Conservation (phyloP, 2,797 vertebrate genomes). For the Falco cherrug region DNA sequence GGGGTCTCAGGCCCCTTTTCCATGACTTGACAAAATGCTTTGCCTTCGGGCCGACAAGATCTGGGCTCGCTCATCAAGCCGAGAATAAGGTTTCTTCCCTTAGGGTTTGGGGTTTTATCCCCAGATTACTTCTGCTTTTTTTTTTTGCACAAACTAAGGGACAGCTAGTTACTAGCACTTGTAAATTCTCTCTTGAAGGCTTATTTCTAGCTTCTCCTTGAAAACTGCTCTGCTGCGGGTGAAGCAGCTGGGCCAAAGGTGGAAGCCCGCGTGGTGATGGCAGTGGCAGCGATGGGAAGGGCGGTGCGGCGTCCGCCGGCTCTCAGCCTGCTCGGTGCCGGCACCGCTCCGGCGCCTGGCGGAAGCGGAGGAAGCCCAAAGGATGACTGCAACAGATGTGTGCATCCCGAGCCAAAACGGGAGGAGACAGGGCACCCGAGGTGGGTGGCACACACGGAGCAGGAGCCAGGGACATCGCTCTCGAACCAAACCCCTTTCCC, state of each 20-base stretch:
- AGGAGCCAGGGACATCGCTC: accelerated
- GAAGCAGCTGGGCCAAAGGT: neutral
- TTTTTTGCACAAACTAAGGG: neutral
- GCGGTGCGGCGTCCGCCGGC: accelerated
- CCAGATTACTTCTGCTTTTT: too few relatives aligned
- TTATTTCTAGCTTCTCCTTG: neutral
- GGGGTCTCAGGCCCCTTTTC: neutral
- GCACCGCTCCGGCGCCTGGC: neutral
- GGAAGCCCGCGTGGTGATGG: neutral
- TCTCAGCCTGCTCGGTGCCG: neutral
- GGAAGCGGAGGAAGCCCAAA: neutral
- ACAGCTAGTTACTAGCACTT: neutral
- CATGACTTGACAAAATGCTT: neutral
- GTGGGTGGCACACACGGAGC: neutral
- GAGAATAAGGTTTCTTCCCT: neutral
- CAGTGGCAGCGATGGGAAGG: neutral
- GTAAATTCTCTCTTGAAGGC: neutral
- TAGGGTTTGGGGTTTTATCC: neutral
- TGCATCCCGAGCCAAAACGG: neutral
- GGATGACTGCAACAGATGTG: slow-evolving; percentile 24
- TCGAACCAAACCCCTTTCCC: neutral
- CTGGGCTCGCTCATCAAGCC: neutral
- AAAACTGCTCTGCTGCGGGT: neutral
- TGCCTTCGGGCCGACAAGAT: neutral
- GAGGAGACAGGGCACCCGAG: neutral